Evolutionary conservation across 2,797 vertebrate genomes (phyloP).

Genomic region (Uromys caudimaculatus): DNA sequence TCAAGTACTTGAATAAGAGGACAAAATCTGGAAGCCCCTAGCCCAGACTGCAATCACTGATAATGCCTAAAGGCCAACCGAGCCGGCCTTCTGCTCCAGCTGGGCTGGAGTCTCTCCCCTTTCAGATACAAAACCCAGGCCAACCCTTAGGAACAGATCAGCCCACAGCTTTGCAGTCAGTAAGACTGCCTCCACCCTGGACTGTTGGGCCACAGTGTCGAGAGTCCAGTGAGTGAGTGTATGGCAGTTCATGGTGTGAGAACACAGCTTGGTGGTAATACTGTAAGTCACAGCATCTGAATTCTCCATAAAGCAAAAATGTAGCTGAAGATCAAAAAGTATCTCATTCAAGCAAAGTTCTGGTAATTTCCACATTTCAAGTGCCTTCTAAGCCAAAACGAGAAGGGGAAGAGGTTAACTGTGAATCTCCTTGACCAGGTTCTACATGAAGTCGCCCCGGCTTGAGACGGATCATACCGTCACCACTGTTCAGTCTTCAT

Average conservation of each 20-base stretch:
- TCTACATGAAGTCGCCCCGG: too few relatives aligned
- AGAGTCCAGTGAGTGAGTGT: background rate
- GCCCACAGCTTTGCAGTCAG: background rate
- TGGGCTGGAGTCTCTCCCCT: background rate
- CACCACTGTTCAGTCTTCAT: background rate
- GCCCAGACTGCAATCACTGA: background rate
- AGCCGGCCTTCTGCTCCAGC: too few relatives aligned
- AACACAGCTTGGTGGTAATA: background rate
- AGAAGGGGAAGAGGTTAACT: background rate
- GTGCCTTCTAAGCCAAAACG: background rate
- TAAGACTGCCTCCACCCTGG: background rate
- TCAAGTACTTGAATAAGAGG: background rate
- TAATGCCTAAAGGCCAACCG: background rate
- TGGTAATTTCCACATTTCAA: background rate
- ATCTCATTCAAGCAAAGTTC: background rate
- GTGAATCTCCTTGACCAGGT: background rate
- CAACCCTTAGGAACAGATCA: background rate
- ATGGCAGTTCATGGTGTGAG: background rate
- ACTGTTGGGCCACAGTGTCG: background rate
- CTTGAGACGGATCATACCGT: background rate
- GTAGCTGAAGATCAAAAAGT: background rate
- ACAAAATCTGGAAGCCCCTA: background rate
- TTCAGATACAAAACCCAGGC: background rate
- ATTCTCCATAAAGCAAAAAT: background rate
- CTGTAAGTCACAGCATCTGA: background rate